phyloP scores from a whole-genome alignment of 2,113 vertebrate species.

The Zeus faber region DNA sequence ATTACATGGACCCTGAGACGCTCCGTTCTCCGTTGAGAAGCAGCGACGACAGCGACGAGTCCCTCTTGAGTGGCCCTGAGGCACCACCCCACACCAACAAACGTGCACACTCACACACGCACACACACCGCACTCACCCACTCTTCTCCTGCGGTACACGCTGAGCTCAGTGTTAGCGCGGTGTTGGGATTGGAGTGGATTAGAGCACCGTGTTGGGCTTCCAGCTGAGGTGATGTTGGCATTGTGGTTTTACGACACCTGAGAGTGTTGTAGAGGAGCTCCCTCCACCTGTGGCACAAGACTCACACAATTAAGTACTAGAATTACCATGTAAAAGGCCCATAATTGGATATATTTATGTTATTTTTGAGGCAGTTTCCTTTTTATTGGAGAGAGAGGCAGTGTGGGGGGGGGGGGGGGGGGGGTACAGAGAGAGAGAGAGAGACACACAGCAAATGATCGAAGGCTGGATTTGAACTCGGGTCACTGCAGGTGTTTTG shows the following conservation, averaged over 20 bases:
- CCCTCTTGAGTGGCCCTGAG: too few species aligned
- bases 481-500: too few species aligned
- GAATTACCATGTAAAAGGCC: too few species aligned
- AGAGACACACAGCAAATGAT: too few species aligned
- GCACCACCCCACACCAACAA: neutral
- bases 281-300: slow-evolving; percentile 7
- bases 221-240: slow-evolving; percentile 7
- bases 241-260: slow-evolving; percentile 41
- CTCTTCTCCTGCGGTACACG: neutral
- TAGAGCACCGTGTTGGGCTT: slow-evolving; percentile 46
- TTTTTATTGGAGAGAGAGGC: too few species aligned
- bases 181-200: slow-evolving; percentile 52
- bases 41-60: too few species aligned
- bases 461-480: too few species aligned
- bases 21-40: neutral
- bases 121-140: slow-evolving; percentile 2
- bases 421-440: too few species aligned
- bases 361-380: too few species aligned
- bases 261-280: slow-evolving; percentile 16
- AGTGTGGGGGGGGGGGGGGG: too few species aligned
- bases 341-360: too few species aligned
- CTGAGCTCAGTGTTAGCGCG: slow-evolving; percentile 40
- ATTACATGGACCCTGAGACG: neutral
- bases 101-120: slow-evolving; percentile 10
- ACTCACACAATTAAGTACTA: slow-evolving; percentile 31